Conservation (phyloP, 2,888 invertebrate species). For the Cantharis nigra region DNA sequence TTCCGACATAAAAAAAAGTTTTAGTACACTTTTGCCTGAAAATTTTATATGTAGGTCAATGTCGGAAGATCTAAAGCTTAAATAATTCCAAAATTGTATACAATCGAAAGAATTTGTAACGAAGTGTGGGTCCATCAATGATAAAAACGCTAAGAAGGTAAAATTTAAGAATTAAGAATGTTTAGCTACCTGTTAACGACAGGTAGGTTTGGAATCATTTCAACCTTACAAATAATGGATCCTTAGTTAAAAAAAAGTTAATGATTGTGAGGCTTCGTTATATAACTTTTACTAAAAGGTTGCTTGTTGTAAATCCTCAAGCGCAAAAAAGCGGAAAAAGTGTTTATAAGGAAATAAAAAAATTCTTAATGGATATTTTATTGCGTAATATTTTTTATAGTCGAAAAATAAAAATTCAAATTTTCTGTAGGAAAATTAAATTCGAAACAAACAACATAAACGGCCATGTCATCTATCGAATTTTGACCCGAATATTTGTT, state of each 20-base stretch:
- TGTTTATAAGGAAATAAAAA: neutral
- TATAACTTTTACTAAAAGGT: neutral
- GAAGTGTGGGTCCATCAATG: neutral
- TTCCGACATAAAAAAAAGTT: neutral
- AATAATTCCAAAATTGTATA: neutral
- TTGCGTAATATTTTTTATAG: neutral
- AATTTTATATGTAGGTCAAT: neutral
- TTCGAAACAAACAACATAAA: neutral
- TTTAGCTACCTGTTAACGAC: neutral
- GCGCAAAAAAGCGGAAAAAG: neutral
- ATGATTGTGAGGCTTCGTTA: neutral
- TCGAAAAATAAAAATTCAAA: neutral
- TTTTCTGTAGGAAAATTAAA: neutral
- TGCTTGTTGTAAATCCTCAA: neutral
- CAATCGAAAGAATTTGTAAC: neutral
- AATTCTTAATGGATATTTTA: neutral
- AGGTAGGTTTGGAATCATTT: neutral
- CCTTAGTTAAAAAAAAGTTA: neutral
- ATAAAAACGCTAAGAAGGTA: neutral
- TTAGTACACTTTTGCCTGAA: neutral
- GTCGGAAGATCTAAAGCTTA: neutral
- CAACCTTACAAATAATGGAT: neutral
- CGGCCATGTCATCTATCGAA: neutral
- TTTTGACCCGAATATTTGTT: neutral
- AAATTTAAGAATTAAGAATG: neutral